Percentiles rank a stretch among this genome's conserved stretches.
Evolutionary conservation across 2,113 vertebrate species (phyloP).

Genomic region (Sterna hirundo): DNA sequence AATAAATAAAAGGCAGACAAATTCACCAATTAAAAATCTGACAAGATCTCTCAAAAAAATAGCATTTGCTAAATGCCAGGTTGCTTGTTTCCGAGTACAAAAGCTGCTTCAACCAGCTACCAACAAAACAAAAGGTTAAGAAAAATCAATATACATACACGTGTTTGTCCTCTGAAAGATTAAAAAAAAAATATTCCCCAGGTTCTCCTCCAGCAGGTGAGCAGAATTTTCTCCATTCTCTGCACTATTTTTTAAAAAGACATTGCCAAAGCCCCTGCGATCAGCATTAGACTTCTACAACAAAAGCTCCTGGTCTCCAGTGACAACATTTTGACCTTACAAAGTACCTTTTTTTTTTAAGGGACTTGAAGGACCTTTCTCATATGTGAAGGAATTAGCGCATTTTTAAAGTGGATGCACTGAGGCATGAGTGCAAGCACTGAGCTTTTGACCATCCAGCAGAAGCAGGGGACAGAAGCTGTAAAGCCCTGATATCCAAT

Average conservation of each 20-base stretch:
- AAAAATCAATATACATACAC: conserved; percentile 45
- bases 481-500: neutral
- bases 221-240: neutral
- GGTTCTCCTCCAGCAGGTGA: neutral
- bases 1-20: conserved; percentile 58
- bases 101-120: conserved; percentile 21
- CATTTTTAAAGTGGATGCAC: neutral
- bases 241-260: neutral
- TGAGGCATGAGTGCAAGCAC: neutral
- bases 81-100: conserved; percentile 41
- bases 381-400: fast-evolving
- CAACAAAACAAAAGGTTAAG: conserved; percentile 66
- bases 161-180: neutral
- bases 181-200: neutral
- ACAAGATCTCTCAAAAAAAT: conserved; percentile 53
- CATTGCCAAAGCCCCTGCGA: neutral
- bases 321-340: neutral
- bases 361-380: neutral
- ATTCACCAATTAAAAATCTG: conserved; percentile 73
- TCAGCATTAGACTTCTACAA: neutral
- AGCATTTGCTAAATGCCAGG: conserved; percentile 64
- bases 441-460: fast-evolving
- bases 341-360: neutral
- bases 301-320: neutral
- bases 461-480: neutral